Evolutionary conservation across 2,888 invertebrate species (phyloP).

Genomic region (Tyria jacobaeae): DNA sequence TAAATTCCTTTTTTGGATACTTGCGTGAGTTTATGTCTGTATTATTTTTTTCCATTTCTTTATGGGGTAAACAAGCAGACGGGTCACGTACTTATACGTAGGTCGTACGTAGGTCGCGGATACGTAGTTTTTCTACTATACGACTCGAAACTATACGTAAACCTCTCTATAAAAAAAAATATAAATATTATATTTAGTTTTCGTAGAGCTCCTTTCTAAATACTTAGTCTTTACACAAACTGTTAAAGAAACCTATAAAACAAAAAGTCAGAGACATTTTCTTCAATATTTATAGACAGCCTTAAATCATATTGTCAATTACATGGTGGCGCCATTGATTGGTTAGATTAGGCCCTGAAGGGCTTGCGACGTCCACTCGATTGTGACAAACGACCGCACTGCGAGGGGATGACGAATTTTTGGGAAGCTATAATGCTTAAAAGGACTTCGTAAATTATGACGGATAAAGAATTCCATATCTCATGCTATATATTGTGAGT

Average conservation of each 20-base stretch:
- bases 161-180: no score
- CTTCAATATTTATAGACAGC: slow-evolving; percentile 25
- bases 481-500: background rate
- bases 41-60: no score
- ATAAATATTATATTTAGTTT: no score
- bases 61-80: no score
- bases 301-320: slow-evolving; percentile 50
- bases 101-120: no score
- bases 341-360: slow-evolving; percentile 54
- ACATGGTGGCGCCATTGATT: slow-evolving; percentile 44
- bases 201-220: no score
- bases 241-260: background rate
- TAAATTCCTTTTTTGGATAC: no score
- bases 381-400: slow-evolving; percentile 56
- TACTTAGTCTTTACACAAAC: background rate
- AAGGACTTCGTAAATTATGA: slow-evolving; percentile 16
- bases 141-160: no score
- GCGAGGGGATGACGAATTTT: slow-evolving; percentile 5
- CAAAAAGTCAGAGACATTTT: slow-evolving; percentile 1
- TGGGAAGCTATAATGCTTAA: slow-evolving; percentile 23
- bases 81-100: background rate
- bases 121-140: no score
- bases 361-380: slow-evolving; percentile 53
- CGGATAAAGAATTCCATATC: slow-evolving; percentile 2
- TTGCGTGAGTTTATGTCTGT: no score